A percentile compares a stretch with the other conserved stretches of the same genome.
Evolutionary conservation across 1,140 invertebrate genomes (phyloP).

Genomic region (Hycleus phaleratus): DNA sequence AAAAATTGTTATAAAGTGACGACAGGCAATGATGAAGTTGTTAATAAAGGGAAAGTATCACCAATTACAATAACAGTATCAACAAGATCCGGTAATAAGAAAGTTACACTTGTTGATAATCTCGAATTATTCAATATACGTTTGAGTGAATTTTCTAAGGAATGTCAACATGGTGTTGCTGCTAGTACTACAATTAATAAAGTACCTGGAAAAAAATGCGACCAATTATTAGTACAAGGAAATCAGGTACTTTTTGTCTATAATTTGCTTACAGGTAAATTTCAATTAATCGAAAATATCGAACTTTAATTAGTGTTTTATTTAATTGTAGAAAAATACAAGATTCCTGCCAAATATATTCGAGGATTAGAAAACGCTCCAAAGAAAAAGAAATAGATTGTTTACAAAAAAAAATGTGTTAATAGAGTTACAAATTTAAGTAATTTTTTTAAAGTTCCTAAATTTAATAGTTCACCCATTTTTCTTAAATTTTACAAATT

Average conservation of each 20-base stretch:
- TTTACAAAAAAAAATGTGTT: neutral
- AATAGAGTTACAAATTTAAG: too few relatives aligned
- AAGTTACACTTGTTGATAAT: conserved; percentile 84
- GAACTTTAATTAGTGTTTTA: neutral
- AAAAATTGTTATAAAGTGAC: conserved; percentile 64
- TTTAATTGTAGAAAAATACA: conserved; percentile 49
- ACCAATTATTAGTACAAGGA: conserved; percentile 81
- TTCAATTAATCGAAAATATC: neutral
- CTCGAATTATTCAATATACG: conserved; percentile 78
- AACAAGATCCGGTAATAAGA: conserved; percentile 79
- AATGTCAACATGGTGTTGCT: conserved; percentile 75
- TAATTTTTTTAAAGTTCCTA: too few relatives aligned
- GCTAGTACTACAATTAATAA: conserved; percentile 77
- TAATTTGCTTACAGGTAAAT: conserved; percentile 60
- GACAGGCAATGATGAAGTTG: conserved; percentile 48
- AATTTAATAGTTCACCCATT: too few relatives aligned
- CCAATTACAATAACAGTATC: conserved; percentile 71
- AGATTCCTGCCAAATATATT: conserved; percentile 57
- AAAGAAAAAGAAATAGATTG: conserved; percentile 48
- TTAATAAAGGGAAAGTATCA: conserved; percentile 67
- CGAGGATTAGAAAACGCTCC: conserved; percentile 57
- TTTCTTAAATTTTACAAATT: too few relatives aligned
- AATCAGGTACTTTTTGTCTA: conserved; percentile 78
- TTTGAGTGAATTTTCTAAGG: conserved; percentile 67
- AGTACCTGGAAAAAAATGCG: conserved; percentile 62